Base-by-base conservation (phyloP, 1,140 invertebrate species). In the Plodia interpunctella region DNA sequence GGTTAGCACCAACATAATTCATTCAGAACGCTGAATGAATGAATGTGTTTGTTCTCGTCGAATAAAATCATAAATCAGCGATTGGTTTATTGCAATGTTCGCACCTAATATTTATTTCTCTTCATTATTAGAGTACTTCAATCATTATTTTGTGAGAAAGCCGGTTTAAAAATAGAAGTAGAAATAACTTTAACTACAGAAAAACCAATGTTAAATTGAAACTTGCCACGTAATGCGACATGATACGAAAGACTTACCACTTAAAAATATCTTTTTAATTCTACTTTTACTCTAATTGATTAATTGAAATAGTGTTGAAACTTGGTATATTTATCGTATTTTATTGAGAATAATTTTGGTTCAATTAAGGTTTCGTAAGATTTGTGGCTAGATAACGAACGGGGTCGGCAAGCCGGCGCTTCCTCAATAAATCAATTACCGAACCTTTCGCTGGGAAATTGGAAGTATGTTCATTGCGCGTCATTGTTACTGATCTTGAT, bases 371-470 rank as follows among this genome's bases (percentile, higher is more conserved):
- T 44, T 44, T 44, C 38, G 10, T 10, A 44, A 44, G 38, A 15
- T 44, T 44, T n/a, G 13, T 5, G 15, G 9, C 30, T 32, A 32
- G 30, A 32, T 32, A 32, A 17, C 1, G 38, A 44, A 17, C 1
- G 5, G 38, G 38, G 38, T 15, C 38, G 38, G 38, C 38, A 17
- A 10, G 15, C 38, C 8, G 38, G 38, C 38, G 38, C 38, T 44
- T 44, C 38, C 38, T 44, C 38, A 44, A 44, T 44, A 44, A 44
- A 44, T 44, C 38, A 44, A 44, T 44, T 44, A 10, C 38, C 38
- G 38, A 44, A 44, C 15, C 2, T 15, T 44, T 44, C 38, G 2
- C 38, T 44, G 38, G 38, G 38, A 44, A 44, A 44, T 44, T 44
- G 38, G 38, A 17, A 2, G 13, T n/a, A 4, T 44, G 32, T 44